Base-by-base conservation (phyloP, 1,140 invertebrate genomes). In the Papilio glaucus region DNA sequence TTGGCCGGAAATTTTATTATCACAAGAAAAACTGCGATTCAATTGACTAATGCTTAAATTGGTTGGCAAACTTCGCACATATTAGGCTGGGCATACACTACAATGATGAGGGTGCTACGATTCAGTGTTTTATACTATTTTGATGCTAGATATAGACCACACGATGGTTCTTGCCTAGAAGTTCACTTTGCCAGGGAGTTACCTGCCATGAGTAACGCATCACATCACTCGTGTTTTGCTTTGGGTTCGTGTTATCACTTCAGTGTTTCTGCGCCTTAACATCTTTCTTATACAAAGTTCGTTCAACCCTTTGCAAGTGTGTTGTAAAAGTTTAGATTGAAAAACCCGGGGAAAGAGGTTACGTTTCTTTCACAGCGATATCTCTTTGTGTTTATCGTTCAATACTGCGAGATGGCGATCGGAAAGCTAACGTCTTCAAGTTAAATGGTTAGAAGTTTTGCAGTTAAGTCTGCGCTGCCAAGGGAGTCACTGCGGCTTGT, bases 291-390 rank as follows among this genome's bases (percentile, higher is more conserved):
- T 68, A 68, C 39, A 26, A n/a, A 68, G 65, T 68, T 68, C 65
- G 65, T 68, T 68, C 65, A 68, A 68, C 65, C 65, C 61, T 37
- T 68, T 29, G 65, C 65, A 33, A 68, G 26, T 49, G 21, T 42
- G 41, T 68, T 24, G 65, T 29, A 49, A 68, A 68, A 68, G 42
- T 68, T 68, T 68, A 33, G 42, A 68, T 68, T 68, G 65, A 68
- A 68, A 68, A 68, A 68, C 65, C 42, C 41, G n/a, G 65, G 65
- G 41, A 68, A 68, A 68, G 65, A 68, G n/a, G 63, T 24, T 39
- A 15, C 9, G 38, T 67, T 67, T 42, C 38, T 21, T 18, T 67
- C 38, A 15, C 38, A 63, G n/a, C 61, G 33, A 67, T 42, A 67
- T 67, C 38, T 67, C 63, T 67, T 42, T 41, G 63, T 67, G 38